Conservation (phyloP, 2,888 invertebrate species). For the Pachycephus smyrnensis region DNA sequence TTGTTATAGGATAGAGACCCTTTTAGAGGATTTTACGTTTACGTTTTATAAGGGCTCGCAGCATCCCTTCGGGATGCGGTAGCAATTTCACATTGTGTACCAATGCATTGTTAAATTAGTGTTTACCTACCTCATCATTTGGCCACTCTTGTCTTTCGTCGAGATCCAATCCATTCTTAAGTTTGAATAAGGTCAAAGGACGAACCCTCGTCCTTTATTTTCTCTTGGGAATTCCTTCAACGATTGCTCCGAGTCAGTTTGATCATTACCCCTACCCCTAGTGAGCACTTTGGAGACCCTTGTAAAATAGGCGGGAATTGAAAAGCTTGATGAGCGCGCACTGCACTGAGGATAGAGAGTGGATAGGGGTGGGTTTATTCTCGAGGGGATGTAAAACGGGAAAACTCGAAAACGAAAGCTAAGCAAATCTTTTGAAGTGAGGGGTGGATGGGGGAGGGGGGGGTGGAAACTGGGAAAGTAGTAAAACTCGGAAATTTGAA, state of each 20-base stretch:
- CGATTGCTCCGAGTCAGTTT: background rate
- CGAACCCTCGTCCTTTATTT: background rate
- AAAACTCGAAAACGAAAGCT: background rate
- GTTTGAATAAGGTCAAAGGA: background rate
- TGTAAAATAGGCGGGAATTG: background rate
- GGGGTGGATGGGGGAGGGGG: background rate
- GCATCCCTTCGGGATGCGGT: too few species aligned
- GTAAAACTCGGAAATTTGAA: background rate
- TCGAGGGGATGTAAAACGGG: background rate
- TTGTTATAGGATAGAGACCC: too few species aligned
- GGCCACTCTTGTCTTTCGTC: background rate
- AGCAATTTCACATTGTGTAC: background rate
- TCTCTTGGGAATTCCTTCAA: background rate
- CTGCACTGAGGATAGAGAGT: background rate
- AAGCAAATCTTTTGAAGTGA: background rate
- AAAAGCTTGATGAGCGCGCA: background rate
- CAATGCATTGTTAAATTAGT: background rate
- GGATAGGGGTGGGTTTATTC: background rate
- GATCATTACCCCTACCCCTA: background rate
- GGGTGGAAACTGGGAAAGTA: background rate
- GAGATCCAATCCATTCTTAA: background rate
- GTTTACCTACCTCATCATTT: background rate
- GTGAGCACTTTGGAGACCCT: background rate
- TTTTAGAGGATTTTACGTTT: too few species aligned
- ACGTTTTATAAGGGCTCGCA: background rate